phyloP scores from a whole-genome alignment of 2,113 vertebrate genomes.

The Oreochromis spilurus region DNA sequence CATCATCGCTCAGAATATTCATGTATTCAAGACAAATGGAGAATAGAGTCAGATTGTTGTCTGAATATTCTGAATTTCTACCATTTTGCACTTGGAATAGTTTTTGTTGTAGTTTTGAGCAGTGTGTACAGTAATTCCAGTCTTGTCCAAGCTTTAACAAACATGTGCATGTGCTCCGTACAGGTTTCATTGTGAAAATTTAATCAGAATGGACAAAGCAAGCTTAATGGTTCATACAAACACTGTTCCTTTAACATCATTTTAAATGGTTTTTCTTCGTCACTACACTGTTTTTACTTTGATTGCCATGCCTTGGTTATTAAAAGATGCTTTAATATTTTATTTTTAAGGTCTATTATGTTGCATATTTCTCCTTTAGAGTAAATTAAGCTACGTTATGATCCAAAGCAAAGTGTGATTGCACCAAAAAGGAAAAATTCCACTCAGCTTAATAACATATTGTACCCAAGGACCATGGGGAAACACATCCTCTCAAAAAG shows the following conservation, averaged over 20 bases:
- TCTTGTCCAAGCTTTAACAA: not conserved
- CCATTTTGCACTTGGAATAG: not conserved
- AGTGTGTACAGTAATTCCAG: not conserved
- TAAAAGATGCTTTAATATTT: not conserved
- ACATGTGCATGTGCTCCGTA: not conserved
- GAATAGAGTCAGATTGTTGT: conserved; percentile 1
- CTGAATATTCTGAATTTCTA: conserved; percentile 29
- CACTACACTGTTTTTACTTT: not conserved
- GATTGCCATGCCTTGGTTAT: not conserved
- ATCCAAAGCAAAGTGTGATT: not conserved
- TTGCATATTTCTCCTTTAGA: not conserved
- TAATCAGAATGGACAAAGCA: not conserved
- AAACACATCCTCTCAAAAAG: not conserved
- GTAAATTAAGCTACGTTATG: not conserved
- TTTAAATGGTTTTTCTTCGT: conserved; percentile 43
- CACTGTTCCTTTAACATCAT: conserved; percentile 15
- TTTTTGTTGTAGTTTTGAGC: not conserved
- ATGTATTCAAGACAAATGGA: conserved; percentile 2
- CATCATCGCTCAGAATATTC: conserved; percentile 11
- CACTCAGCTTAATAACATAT: conserved; percentile 20
- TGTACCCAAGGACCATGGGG: not conserved
- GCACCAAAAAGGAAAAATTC: not conserved
- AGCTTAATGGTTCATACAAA: not conserved
- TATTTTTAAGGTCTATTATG: conserved; percentile 12
- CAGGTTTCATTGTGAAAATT: not conserved